phyloP scores from a whole-genome alignment of 30 jellyfish, hydroid and myxozoan species.

The Pelagia noctiluca region DNA sequence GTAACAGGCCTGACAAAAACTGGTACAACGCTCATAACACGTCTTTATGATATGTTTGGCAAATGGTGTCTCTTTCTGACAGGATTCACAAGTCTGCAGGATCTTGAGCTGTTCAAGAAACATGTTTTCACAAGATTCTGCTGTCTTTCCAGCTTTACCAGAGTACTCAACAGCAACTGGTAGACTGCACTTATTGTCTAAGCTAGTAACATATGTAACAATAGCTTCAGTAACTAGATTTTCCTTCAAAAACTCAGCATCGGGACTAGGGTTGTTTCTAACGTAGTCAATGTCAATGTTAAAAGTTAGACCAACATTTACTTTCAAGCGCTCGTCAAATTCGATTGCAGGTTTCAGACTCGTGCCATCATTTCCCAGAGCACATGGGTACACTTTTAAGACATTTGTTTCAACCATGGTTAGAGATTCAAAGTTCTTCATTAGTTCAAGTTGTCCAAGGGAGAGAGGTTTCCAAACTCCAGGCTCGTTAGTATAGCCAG shows the following conservation, averaged over 20 bases:
- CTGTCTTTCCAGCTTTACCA: constrained; percentile 59
- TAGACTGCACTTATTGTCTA: constrained; percentile 46
- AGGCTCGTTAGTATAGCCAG: constrained; percentile 46
- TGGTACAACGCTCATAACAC: constrained; percentile 16
- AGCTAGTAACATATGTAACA: constrained; percentile 45
- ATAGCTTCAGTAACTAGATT: constrained; percentile 54
- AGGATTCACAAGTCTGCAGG: constrained; percentile 56
- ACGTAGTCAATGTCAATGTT: constrained; percentile 43
- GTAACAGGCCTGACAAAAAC: constrained; percentile 26
- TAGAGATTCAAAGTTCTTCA: constrained; percentile 24
- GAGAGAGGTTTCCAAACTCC: constrained; percentile 40
- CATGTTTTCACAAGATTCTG: constrained; percentile 37
- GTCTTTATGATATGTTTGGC: constrained; percentile 13
- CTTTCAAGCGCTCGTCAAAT: constrained; percentile 39
- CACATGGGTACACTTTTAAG: constrained; percentile 35
- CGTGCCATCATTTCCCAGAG: constrained; percentile 50
- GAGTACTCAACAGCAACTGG: constrained; percentile 59
- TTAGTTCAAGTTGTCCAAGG: constrained; percentile 44
- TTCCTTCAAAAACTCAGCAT: constrained; percentile 48
- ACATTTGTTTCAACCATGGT: constrained; percentile 41
- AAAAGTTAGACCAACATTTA: constrained; percentile 47
- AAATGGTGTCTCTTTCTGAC: constrained; percentile 36
- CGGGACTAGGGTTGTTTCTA: constrained; percentile 43
- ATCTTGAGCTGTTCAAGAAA: constrained; percentile 46
- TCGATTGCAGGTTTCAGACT: constrained; percentile 46